Conservation (phyloP, 2,888 invertebrate species). For the Clunio marinus region DNA sequence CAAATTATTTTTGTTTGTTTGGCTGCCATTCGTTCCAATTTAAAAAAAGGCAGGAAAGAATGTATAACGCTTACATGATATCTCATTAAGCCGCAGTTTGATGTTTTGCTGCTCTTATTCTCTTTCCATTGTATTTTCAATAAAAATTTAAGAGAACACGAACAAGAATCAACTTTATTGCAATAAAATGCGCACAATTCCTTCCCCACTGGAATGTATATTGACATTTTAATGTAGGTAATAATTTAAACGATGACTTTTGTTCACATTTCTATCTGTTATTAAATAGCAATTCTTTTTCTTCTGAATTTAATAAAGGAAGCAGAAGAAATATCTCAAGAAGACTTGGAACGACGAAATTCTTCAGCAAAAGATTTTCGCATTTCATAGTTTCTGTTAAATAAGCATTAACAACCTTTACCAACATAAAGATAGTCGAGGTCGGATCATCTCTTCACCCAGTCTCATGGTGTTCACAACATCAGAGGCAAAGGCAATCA, state of each 20-base stretch:
- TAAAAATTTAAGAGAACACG: neutral
- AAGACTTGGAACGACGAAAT: too few relatives aligned
- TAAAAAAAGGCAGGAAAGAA: neutral
- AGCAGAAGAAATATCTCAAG: too few relatives aligned
- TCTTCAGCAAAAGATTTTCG: too few relatives aligned
- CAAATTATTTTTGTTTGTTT: neutral
- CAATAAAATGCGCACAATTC: slow-evolving; percentile 3
- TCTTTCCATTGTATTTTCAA: slow-evolving; percentile 16
- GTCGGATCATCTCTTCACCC: too few relatives aligned
- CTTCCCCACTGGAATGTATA: slow-evolving; percentile 13
- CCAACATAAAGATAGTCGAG: too few relatives aligned
- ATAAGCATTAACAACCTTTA: too few relatives aligned
- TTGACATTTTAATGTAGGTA: slow-evolving; percentile 30
- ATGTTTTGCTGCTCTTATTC: neutral
- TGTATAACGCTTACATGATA: slow-evolving; percentile 20
- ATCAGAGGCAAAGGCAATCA: too few relatives aligned
- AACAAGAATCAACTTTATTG: neutral
- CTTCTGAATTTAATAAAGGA: too few relatives aligned
- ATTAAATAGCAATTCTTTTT: slow-evolving; percentile 10
- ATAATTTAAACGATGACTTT: slow-evolving; percentile 20
- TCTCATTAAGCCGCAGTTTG: slow-evolving; percentile 27
- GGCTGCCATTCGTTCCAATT: neutral
- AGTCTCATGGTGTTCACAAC: too few relatives aligned
- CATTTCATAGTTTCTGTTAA: too few relatives aligned
- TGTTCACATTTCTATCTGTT: slow-evolving; percentile 6